Evolutionary conservation across 2,888 invertebrate species (phyloP), one percentile per base, ranked within the genome.

Genomic region (Andrena camellia): DNA sequence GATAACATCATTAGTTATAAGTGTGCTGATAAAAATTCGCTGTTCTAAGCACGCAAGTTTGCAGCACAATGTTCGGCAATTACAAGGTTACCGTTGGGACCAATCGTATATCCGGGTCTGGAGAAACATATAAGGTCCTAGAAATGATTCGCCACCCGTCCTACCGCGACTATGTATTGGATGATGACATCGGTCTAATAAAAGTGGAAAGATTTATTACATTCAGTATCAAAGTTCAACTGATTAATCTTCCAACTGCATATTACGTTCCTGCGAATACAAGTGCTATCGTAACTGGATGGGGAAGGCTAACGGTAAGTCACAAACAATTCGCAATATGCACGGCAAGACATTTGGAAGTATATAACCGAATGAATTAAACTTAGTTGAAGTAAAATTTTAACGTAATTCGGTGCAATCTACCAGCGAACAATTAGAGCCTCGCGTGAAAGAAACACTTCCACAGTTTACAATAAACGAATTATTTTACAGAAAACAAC

Each of bases 181-280:
- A 17, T 4, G 87, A 92, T 50, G 93, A 93, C 64, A 73, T 92
- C 8, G 92, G 87, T 3, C 81, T 93, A 4, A 72, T 92, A 31
- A 90, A 85, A n/a, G 68, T 92, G 0, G 62, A 64, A 2, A 63
- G 72, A 10, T 78, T 89, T n/a, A 89, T 93, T 13, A 64, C 20
- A 4, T 91, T 88, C 57, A 86, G 67, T 10, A 72, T 83, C 0
- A 85, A 81, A 3, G 90, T 93, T 5, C 87, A 91, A 31, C 90
- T 91, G 0, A 88, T 92, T 23, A 4, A 29, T 31, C 29, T 91
- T 7, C 81, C 90, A 0, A 20, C 29, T 0, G 66, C 78, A 1
- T 82, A 90, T 67, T 76, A 86, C 2, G 8, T 67, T 20, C 3
- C 13, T n/a, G 10, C 23, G 4, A 78, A 80, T 2, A 66, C 52